These are phyloP conservation scores for Bos taurus DNA, from an alignment of 2,113 vertebrate genomes.

Conservation along the genomic window DNA sequence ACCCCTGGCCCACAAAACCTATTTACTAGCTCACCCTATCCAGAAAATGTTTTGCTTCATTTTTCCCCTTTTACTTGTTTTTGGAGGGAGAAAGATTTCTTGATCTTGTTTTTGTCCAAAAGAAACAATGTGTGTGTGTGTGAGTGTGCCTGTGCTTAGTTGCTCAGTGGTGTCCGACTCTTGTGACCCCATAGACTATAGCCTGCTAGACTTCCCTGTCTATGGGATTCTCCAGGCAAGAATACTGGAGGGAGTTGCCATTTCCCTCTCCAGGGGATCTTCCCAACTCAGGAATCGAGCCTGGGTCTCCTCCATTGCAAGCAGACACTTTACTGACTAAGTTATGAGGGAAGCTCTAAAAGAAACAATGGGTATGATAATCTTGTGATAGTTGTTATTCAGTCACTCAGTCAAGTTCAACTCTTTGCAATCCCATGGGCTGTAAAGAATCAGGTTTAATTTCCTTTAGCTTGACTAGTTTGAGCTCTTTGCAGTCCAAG, in stretches of 20 bases:
- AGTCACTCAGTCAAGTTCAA: background rate
- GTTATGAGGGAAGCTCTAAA: background rate
- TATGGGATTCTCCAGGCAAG: background rate
- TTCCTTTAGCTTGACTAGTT: background rate
- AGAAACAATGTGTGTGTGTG: background rate
- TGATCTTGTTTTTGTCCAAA: background rate
- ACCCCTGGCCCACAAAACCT: background rate
- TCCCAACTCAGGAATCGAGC: too few relatives aligned
- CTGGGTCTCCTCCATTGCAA: background rate
- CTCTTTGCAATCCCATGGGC: background rate
- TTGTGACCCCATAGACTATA: background rate
- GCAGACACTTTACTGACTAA: background rate
- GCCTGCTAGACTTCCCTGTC: background rate
- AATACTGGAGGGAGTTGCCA: background rate
- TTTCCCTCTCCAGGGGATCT: background rate
- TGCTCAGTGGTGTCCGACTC: fast-evolving
- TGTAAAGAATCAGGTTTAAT: background rate
- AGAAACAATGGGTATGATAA: background rate
- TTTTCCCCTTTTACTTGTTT: background rate
- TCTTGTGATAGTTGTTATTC: background rate
- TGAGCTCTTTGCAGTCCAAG: background rate
- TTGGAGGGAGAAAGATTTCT: background rate
- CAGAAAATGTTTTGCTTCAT: background rate
- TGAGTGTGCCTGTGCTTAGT: background rate
- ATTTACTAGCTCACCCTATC: background rate